phyloP scores from a whole-genome alignment of 2,888 invertebrate species.

The Ormyrus thymus region DNA sequence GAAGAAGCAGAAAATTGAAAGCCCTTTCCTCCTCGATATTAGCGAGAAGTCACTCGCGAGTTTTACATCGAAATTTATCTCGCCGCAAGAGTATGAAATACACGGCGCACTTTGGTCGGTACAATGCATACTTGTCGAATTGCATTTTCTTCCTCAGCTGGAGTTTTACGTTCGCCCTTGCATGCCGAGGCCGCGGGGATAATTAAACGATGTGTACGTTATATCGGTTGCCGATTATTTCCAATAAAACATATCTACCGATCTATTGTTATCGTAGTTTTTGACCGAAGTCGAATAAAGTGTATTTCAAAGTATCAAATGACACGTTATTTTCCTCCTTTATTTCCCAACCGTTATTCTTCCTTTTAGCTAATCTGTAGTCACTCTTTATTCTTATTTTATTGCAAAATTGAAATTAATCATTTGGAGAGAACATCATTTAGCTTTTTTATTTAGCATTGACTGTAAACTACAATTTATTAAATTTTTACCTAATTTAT shows the following conservation, averaged over 20 bases:
- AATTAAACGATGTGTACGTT: conserved; percentile 49
- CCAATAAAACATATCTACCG: conserved; percentile 72
- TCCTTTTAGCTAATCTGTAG: neutral
- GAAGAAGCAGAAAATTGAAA: conserved; percentile 3
- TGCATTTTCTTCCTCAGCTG: conserved; percentile 11
- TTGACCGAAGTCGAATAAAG: conserved; percentile 74
- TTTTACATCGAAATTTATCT: conserved; percentile 44
- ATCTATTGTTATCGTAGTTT: conserved; percentile 74
- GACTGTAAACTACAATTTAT: too few relatives aligned
- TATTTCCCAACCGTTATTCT: neutral
- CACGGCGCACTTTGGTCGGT: conserved; percentile 45
- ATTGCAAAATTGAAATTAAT: neutral
- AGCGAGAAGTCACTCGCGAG: neutral
- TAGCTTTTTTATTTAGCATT: neutral
- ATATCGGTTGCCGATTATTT: conserved; percentile 63
- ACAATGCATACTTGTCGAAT: conserved; percentile 9
- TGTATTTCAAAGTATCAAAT: conserved; percentile 71
- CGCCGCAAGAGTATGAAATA: conserved; percentile 30
- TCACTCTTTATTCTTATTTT: neutral
- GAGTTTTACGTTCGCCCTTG: conserved; percentile 13
- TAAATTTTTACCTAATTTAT: too few relatives aligned
- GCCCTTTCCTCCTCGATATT: conserved; percentile 17
- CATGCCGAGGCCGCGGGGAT: conserved; percentile 16
- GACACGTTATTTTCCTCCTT: neutral
- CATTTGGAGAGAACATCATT: neutral